Evolutionary conservation across 2,797 vertebrate genomes (phyloP), one percentile per base, ranked within the genome.

Genomic region (Pristis pectinata): DNA sequence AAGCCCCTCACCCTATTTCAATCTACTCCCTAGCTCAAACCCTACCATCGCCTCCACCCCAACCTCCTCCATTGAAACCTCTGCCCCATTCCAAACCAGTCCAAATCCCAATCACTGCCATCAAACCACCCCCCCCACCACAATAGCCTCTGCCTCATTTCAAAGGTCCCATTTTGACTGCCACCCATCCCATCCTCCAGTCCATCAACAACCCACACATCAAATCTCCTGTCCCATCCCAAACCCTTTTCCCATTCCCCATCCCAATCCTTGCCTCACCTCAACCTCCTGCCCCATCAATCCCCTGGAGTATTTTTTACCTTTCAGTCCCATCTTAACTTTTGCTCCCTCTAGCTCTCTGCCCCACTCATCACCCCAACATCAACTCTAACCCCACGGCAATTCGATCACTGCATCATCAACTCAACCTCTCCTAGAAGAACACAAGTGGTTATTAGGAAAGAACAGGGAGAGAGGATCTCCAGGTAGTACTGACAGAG

Each of bases 401-500:
- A 5, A 22, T 70, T 27, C 8, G 22, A 72, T 11, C 11, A 34
- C 13, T 5, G 1, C 27, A 56, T 30, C 44, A 11, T 49, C 11
- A 24, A 0, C n/a, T 79, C 77, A 79, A 2, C 77, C 74, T 30
- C 19, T 72, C 70, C 70, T 70, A 72, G 24, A 95, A 95, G 95
- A 85, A 94, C 34, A 59, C 10, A 34, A 34, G 22, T 49, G 8
- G n/a, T 41, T 91, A 24, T 19, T 1, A 61, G 59, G n/a, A 64
- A 22, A 37, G 13, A n/a, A 22, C 95, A 95, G 96, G 95, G 94
- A 91, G n/a, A 49, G 94, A 3, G 80, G 95, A 97, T 85, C 96
- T 97, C 93, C 85, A 96, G 41, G 61, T 96, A 83, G 94, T 96
- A 67, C 96, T 96, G 1, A 94, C 22, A 0, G 94, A 96, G 72